Evolutionary conservation across 2,797 vertebrate genomes (phyloP), one percentile per base, ranked within the genome.

Genomic region (Psittacula derbiana): DNA sequence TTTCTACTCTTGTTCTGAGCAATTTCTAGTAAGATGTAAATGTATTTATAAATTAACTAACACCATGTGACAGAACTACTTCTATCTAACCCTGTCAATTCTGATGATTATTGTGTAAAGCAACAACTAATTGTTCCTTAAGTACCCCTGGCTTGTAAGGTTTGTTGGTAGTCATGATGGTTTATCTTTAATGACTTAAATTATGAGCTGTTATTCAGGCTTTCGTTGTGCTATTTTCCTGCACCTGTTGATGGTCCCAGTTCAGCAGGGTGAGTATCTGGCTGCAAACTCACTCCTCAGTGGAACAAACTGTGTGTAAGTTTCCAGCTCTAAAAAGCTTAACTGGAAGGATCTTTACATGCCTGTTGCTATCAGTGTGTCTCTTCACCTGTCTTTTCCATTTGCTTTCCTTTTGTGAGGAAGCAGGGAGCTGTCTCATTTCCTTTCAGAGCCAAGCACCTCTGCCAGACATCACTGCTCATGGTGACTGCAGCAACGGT

Each of bases 401-500:
- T 66, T 87, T 73, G 24, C 33, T 67, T 80, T 60, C n/a, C 41
- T 57, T 69, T 66, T 62, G 40, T 69, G 36, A 79, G 66, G 50
- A 75, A 82, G 74, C 43, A 57, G 80, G 31, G 83, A 76, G 16
- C 50, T 72, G 46, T 58, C 62, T 92, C 27, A 27, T 55, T 86
- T 83, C 76, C 62, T 38, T 80, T 25, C 78, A 65, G 69, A 91
- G 75, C 41, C 33, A 40, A 46, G 49, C 41, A 65, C 8, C 65
- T 43, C 33, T 78, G 72, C 73, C 80, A 92, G 66, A 36, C n/a
- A 47, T 23, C 58, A 50, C 36, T 52, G 70, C 55, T 81, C 9
- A 1, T 25, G 62, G 47, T 44, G 85, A 36, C 72, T 38, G 74
- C 1, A 4, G 76, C 28, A 15, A 4, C 0, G 3, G 27, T 7